Evolutionary conservation across 2,888 invertebrate genomes (phyloP).

Genomic region (Drosophila kanekoi): DNA sequence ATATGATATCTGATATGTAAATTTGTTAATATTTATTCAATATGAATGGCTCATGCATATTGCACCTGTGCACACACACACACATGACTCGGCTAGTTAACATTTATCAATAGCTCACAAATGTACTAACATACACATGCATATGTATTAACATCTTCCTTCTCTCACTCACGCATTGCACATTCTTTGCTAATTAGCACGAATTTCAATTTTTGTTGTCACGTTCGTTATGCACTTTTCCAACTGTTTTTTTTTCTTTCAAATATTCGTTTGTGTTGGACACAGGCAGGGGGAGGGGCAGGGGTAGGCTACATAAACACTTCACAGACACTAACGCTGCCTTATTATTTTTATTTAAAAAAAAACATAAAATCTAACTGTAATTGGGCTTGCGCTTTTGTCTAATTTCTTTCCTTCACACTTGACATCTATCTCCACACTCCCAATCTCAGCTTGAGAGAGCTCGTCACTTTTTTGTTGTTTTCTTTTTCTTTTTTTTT

Average conservation of each 20-base stretch:
- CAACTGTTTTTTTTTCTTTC: constrained; percentile 29
- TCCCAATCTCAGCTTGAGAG: constrained; percentile 46
- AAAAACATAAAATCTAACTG: constrained; percentile 67
- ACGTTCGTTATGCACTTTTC: constrained; percentile 42
- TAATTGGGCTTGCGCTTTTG: constrained; percentile 52
- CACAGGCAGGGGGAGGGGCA: background rate
- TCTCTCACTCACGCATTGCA: constrained; percentile 42
- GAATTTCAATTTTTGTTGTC: constrained; percentile 59
- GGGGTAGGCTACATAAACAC: constrained; percentile 25
- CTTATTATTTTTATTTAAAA: constrained; percentile 40
- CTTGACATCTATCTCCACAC: constrained; percentile 53
- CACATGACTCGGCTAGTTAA: constrained; percentile 6
- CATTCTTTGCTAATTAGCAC: constrained; percentile 76
- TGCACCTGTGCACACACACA: constrained; percentile 33
- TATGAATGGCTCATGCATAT: constrained; percentile 1
- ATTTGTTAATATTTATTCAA: constrained; percentile 3
- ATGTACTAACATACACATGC: background rate
- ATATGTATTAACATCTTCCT: constrained; percentile 7
- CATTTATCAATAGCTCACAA: constrained; percentile 9
- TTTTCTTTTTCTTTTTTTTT: constrained; percentile 32
- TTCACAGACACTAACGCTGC: constrained; percentile 34
- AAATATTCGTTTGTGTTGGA: constrained; percentile 10
- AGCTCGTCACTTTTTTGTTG: constrained; percentile 35
- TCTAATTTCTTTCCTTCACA: constrained; percentile 57
- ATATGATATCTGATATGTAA: constrained; percentile 6